Evolutionary conservation across 2,888 invertebrate species (phyloP).

Genomic region (Xestia c-nigrum): DNA sequence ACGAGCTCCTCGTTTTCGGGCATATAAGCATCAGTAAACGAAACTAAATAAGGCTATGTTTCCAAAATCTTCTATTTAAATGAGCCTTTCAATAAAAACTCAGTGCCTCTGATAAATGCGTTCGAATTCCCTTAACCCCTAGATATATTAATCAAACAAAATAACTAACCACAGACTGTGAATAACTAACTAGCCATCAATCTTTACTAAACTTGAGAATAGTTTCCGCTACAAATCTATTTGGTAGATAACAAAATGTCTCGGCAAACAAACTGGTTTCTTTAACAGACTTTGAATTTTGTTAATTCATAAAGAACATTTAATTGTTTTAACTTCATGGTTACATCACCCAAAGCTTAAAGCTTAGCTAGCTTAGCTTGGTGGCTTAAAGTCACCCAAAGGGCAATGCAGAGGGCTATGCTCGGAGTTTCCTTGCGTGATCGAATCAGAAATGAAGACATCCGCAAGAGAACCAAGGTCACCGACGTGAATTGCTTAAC

Average conservation of each 20-base stretch:
- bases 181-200: constrained; percentile 17
- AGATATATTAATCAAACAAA: neutral
- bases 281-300: constrained; percentile 44
- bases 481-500: no score
- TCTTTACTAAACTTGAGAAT: constrained; percentile 28
- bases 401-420: no score
- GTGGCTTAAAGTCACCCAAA: no score
- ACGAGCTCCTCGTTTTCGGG: neutral
- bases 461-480: no score
- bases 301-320: no score
- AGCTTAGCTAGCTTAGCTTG: no score
- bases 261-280: constrained; percentile 48
- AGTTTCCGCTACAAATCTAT: constrained; percentile 49
- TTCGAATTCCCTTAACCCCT: neutral
- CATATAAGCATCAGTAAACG: neutral
- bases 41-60: neutral
- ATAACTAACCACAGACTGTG: neutral
- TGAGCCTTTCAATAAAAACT: neutral
- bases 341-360: no score
- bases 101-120: neutral
- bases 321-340: no score
- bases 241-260: constrained; percentile 30
- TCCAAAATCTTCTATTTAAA: neutral
- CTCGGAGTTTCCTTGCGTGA: no score
- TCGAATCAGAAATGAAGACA: no score